phyloP scores from a whole-genome alignment of 2,888 invertebrate species.

The Diaphora mendica region DNA sequence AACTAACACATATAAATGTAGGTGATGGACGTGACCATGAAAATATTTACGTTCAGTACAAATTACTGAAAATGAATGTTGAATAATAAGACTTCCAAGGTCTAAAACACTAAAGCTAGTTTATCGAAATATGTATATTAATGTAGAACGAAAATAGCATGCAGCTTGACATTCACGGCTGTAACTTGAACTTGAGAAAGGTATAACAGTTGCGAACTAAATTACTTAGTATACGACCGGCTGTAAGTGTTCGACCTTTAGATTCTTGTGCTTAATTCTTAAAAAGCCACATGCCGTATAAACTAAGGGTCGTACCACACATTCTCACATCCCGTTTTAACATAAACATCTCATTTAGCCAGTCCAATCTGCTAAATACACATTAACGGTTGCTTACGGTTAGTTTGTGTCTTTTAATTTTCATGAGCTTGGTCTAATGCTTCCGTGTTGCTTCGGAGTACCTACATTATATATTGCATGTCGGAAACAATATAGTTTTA shows the following conservation, averaged over 20 bases:
- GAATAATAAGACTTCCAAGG: background rate
- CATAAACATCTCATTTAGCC: slow-evolving; percentile 41
- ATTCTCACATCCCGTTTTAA: slow-evolving; percentile 49
- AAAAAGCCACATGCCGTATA: slow-evolving; percentile 56
- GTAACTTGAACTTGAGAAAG: slow-evolving; percentile 20
- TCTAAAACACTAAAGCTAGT: slow-evolving; percentile 11
- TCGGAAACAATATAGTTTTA: background rate
- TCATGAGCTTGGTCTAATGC: slow-evolving; percentile 28
- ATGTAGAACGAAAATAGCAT: background rate
- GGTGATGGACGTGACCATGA: background rate
- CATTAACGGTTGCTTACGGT: slow-evolving; percentile 48
- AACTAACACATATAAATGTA: background rate
- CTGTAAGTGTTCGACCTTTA: slow-evolving; percentile 67
- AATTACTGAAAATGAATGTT: background rate
- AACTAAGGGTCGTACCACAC: slow-evolving; percentile 45
- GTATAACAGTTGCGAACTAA: slow-evolving; percentile 48
- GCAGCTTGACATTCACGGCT: slow-evolving; percentile 2
- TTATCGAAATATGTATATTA: too few relatives aligned
- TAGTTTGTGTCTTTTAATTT: slow-evolving; percentile 53
- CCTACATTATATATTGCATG: slow-evolving; percentile 12
- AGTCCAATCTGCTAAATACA: slow-evolving; percentile 42
- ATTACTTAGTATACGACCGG: slow-evolving; percentile 61
- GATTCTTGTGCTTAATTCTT: slow-evolving; percentile 63
- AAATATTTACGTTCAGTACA: background rate
- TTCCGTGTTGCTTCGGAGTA: slow-evolving; percentile 14